Conservation (phyloP, 2,888 invertebrate genomes). For the Exephanes ischioxanthus region DNA sequence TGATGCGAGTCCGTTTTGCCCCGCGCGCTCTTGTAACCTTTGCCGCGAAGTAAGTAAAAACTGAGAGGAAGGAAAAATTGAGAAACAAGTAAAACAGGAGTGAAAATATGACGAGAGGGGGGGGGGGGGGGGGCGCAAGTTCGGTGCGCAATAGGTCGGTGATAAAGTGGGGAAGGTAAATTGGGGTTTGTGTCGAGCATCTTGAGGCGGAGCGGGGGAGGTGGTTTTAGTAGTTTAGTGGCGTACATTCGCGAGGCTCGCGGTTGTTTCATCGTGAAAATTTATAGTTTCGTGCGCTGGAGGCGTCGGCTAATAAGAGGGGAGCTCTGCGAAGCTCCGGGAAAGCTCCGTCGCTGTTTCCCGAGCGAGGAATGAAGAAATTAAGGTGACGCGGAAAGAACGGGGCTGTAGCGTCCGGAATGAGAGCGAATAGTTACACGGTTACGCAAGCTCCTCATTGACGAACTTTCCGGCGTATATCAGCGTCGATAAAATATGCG, state of each 20-base stretch:
- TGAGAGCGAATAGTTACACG: neutral
- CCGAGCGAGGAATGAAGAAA: neutral
- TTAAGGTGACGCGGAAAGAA: neutral
- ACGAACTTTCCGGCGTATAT: no score
- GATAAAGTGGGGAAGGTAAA: constrained; percentile 48
- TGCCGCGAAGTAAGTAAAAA: neutral
- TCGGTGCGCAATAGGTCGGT: constrained; percentile 22
- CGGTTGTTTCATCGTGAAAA: constrained; percentile 10
- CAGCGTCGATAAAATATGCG: no score
- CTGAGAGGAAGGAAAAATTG: neutral
- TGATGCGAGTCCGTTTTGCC: neutral
- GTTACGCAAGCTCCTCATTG: no score
- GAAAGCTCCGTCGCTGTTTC: neutral
- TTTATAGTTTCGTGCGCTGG: constrained; percentile 33
- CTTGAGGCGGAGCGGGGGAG: neutral
- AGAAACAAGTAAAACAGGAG: neutral
- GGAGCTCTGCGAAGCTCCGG: neutral
- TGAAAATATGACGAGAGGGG: neutral
- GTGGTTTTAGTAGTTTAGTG: neutral
- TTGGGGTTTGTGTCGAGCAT: constrained; percentile 52
- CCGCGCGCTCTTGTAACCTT: neutral
- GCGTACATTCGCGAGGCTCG: constrained; percentile 48
- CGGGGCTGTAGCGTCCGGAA: neutral
- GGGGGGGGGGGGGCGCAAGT: neutral
- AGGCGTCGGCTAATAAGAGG: constrained; percentile 29